Percentiles rank a stretch among this genome's conserved stretches.
phyloP scores from a whole-genome alignment of 2,113 vertebrate genomes.

The Eubucco bourcierii region DNA sequence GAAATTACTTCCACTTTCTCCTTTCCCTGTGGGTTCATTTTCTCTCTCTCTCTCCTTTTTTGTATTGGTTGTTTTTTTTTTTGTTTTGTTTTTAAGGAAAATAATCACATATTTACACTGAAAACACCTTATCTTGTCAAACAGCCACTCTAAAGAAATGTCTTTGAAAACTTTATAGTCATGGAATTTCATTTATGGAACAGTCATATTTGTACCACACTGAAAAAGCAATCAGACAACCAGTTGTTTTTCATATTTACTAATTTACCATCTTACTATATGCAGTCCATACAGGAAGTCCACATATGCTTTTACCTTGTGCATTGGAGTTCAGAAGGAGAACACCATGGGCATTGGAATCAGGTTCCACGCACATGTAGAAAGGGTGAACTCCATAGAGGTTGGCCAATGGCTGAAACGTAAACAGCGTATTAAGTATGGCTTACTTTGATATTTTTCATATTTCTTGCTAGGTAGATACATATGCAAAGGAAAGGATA shows the following conservation, averaged over 20 bases:
- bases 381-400: constrained; percentile 65
- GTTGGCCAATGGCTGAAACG: constrained; percentile 45
- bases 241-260: background rate
- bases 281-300: background rate
- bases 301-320: constrained; percentile 25
- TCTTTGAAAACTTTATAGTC: background rate
- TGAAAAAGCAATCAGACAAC: background rate
- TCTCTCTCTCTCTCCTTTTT: no score
- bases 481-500: background rate
- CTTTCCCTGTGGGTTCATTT: background rate
- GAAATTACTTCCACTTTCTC: constrained; percentile 37
- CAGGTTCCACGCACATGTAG: constrained; percentile 50
- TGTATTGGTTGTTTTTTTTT: background rate
- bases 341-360: constrained; percentile 37
- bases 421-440: background rate
- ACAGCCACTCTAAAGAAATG: background rate
- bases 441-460: background rate
- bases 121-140: background rate
- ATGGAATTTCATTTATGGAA: background rate
- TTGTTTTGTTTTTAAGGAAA: no score
- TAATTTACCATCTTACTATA: background rate
- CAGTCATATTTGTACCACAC: background rate
- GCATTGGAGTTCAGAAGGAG: constrained; percentile 67
- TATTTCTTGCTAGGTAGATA: background rate
- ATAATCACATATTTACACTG: background rate